Conservation (phyloP, 2,797 vertebrate species). For the Masticophis lateralis region DNA sequence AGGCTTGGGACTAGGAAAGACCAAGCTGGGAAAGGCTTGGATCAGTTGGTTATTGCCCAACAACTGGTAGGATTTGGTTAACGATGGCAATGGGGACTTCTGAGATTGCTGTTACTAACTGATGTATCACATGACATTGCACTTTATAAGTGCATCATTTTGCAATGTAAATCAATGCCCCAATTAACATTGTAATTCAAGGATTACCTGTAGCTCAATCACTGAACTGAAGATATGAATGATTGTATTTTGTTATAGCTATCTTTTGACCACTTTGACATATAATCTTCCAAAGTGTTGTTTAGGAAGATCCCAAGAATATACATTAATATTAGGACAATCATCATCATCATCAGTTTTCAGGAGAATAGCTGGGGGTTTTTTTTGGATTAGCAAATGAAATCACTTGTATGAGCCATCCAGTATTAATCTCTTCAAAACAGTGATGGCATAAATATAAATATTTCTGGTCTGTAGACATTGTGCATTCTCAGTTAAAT, state of each 20-base stretch:
- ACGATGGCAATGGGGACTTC: neutral
- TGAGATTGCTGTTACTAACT: neutral
- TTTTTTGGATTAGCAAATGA: neutral
- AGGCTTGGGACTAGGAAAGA: neutral
- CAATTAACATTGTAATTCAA: neutral
- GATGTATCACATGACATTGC: neutral
- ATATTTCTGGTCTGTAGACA: neutral
- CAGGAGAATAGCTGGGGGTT: neutral
- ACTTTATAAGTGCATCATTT: neutral
- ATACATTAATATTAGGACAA: neutral
- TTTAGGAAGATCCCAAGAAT: neutral
- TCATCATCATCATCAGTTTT: neutral
- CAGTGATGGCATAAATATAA: neutral
- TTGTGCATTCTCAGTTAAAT: neutral
- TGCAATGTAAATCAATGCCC: neutral
- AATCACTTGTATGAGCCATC: neutral
- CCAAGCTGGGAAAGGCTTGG: neutral
- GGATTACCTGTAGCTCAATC: neutral
- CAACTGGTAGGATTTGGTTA: neutral
- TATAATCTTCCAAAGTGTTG: neutral
- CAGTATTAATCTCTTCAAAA: neutral
- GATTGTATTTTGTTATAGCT: neutral
- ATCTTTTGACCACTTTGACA: neutral
- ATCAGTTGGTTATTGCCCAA: neutral
- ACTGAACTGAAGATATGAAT: neutral